Base-by-base conservation (phyloP, 2,113 vertebrate species). In the Rana temporaria region DNA sequence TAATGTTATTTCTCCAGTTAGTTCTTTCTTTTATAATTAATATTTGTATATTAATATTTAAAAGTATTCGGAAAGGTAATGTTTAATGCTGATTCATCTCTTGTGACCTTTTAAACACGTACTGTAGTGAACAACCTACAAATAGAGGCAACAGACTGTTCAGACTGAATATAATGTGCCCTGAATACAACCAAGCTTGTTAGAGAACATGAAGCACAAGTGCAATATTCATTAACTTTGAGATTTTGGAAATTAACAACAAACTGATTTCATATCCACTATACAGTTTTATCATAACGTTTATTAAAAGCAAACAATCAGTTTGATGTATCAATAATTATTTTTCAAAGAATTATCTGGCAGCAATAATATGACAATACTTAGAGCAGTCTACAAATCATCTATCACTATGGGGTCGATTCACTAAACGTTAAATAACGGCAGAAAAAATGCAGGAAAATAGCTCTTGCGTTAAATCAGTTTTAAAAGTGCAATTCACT, bases 171-270 rank as follows among this genome's bases (percentile, higher is more conserved):
- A 32, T 56, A 20, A 57, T 82, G 80, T 75, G 80, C 60, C 70
- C 70, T 74, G 80, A 82, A 82, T 82, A 56, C 34, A 82, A 76
- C 24, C 68, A 64, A 83, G 81, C 81, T 83, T 76, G 81, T 83
- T 83, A 83, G 55, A 38, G 79, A 48, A 76, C 56, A 82, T 66
- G 80, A 82, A 82, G 53, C 72, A 75, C 42, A 60, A 83, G 71
- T 48, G 71, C 63, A 59, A 48, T 60, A 83, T 76, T 83, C 81
- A 83, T 83, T 83, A 83, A 67, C 72, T 69, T 70, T 42, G 53
- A 79, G 77, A 48, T 62, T 82, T 66, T 30, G 30, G 56, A 60
- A 68, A 83, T 68, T 76, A 82, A 75, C 32, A 75, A n/a, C 80
- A 82, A 74, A 32, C 42, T 30, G 34, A 81, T 72, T 42, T 63